Evolutionary conservation across 2,888 invertebrate species (phyloP).

Genomic region (Orchestes rusci): DNA sequence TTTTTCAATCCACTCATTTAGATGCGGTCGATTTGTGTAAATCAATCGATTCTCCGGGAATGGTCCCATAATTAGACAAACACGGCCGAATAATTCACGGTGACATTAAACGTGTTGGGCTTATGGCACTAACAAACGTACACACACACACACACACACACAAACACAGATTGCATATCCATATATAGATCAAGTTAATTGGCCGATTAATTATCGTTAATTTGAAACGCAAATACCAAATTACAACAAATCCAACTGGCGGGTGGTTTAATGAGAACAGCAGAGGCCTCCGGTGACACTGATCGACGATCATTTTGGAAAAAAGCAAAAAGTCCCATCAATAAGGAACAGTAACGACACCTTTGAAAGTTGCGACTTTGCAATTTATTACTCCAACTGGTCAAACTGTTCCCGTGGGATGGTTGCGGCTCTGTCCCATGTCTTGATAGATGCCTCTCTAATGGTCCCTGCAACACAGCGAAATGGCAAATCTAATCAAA

Average conservation of each 20-base stretch:
- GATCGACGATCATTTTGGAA: slow-evolving; percentile 1
- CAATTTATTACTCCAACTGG: slow-evolving; percentile 41
- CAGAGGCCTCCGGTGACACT: no score
- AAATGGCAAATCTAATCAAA: no score
- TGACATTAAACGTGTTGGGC: no score
- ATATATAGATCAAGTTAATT: slow-evolving; percentile 41
- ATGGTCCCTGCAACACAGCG: no score
- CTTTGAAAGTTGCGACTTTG: slow-evolving; percentile 27
- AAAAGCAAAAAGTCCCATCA: slow-evolving; percentile 7
- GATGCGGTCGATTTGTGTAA: no score
- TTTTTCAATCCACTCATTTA: no score
- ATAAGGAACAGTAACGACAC: slow-evolving; percentile 16
- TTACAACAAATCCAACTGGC: slow-evolving; percentile 43
- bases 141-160: no score
- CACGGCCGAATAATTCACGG: no score
- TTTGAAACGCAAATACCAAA: slow-evolving; percentile 43
- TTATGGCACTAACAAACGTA: no score
- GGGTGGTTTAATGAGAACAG: slow-evolving; percentile 41
- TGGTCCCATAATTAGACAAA: no score
- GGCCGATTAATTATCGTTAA: slow-evolving; percentile 44
- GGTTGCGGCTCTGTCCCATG: slow-evolving; percentile 36
- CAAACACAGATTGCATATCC: neutral
- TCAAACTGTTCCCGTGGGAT: slow-evolving; percentile 40
- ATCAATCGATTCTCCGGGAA: no score
- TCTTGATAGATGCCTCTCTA: no score